Conservation (phyloP, 2,113 vertebrate genomes). For the Bettongia penicillata region DNA sequence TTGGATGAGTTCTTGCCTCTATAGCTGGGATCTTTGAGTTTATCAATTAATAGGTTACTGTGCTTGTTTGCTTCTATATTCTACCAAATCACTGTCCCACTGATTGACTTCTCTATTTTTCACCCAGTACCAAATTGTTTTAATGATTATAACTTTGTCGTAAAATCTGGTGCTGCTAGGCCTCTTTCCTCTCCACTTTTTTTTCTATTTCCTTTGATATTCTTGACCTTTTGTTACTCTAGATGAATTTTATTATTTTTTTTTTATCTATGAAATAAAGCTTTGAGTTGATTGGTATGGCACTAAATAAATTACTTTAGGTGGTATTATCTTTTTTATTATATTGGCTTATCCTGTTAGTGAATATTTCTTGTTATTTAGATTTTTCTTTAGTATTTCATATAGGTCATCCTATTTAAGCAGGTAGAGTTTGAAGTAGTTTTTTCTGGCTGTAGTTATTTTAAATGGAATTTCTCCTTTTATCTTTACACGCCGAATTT, state of each 20-base stretch:
- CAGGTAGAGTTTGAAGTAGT: no score
- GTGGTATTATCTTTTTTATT: background rate
- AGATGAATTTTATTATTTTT: conserved; percentile 11
- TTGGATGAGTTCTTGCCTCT: background rate
- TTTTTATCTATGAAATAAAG: background rate
- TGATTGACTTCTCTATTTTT: background rate
- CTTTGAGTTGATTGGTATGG: background rate
- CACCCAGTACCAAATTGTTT: conserved; percentile 40
- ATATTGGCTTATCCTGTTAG: background rate
- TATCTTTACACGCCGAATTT: no score
- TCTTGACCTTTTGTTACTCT: background rate
- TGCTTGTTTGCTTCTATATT: conserved; percentile 36
- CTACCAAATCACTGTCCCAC: conserved; percentile 18
- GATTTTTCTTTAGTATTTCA: no score
- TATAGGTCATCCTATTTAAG: no score
- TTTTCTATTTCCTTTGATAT: background rate
- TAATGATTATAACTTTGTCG: conserved; percentile 34
- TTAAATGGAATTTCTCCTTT: no score
- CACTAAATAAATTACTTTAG: background rate
- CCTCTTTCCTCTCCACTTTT: background rate
- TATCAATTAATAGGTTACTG: background rate
- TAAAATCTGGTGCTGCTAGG: background rate
- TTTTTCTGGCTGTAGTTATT: no score
- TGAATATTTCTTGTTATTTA: background rate
- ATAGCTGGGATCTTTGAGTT: background rate